Percentiles rank a stretch among this genome's conserved stretches.
Conservation (phyloP, 2,888 invertebrate species). For the Ryuthela nishihirai region DNA sequence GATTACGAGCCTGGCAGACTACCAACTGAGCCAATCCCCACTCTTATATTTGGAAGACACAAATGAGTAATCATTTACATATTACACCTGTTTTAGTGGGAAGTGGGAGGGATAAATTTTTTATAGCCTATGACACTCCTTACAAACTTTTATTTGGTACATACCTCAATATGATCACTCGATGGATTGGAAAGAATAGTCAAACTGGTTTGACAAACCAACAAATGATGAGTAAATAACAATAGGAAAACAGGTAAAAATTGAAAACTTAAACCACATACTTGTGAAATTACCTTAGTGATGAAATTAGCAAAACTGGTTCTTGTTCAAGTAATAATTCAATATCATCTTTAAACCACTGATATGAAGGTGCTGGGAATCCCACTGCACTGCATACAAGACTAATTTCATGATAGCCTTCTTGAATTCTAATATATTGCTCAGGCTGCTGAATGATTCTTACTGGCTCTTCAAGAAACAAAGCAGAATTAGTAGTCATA, state of each 20-base stretch:
- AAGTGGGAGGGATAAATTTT: no score
- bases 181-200: no score
- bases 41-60: no score
- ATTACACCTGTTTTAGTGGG: no score
- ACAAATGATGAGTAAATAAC: background rate
- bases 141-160: no score
- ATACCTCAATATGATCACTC: no score
- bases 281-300: background rate
- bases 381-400: conserved; percentile 5
- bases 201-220: no score
- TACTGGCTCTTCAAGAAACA: conserved; percentile 4
- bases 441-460: conserved; percentile 10
- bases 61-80: no score
- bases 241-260: background rate
- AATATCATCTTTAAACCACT: conserved; percentile 19
- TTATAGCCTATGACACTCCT: no score
- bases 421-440: background rate
- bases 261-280: background rate
- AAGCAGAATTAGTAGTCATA: background rate
- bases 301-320: background rate
- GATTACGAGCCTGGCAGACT: no score
- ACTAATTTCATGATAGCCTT: conserved; percentile 2
- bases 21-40: no score
- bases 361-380: conserved; percentile 20
- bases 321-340: conserved; percentile 6